phyloP scores from a whole-genome alignment of 2,113 vertebrate genomes.

The Triplophysa siluroides region DNA sequence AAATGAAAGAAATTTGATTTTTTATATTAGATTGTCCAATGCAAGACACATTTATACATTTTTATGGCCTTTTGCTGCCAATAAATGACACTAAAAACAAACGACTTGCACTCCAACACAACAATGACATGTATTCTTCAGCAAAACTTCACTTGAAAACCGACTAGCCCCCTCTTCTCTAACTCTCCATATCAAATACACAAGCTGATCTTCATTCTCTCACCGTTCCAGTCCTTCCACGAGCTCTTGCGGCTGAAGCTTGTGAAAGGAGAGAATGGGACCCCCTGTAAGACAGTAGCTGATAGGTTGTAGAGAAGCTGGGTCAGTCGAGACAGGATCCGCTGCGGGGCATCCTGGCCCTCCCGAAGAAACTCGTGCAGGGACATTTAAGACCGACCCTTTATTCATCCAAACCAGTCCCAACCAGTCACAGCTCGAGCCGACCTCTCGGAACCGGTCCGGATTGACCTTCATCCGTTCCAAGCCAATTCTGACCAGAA shows the following conservation, averaged over 20 bases:
- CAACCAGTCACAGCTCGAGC: not conserved
- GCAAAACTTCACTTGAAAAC: not conserved
- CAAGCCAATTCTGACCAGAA: not conserved
- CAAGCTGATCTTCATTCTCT: constrained; percentile 47
- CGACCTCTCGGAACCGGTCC: not conserved
- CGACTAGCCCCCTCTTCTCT: not conserved
- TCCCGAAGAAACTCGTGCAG: constrained; percentile 75
- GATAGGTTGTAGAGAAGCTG: constrained; percentile 75
- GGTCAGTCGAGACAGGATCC: constrained; percentile 71
- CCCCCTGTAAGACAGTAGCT: constrained; percentile 65
- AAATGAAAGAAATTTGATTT: too few species aligned
- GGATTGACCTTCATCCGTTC: constrained; percentile 5
- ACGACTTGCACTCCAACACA: not conserved
- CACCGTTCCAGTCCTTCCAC: constrained; percentile 72
- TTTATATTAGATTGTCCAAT: too few species aligned
- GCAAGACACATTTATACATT: too few species aligned
- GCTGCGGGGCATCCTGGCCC: constrained; percentile 69
- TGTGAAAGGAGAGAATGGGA: constrained; percentile 58
- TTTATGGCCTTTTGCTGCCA: too few species aligned
- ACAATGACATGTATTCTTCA: not conserved
- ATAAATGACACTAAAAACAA: too few species aligned
- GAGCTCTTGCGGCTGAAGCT: constrained; percentile 68
- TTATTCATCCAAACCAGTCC: not conserved
- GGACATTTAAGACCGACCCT: constrained; percentile 65
- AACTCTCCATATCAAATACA: not conserved